Conservation (phyloP, 2,888 invertebrate species). For the Philereme vetulata region DNA sequence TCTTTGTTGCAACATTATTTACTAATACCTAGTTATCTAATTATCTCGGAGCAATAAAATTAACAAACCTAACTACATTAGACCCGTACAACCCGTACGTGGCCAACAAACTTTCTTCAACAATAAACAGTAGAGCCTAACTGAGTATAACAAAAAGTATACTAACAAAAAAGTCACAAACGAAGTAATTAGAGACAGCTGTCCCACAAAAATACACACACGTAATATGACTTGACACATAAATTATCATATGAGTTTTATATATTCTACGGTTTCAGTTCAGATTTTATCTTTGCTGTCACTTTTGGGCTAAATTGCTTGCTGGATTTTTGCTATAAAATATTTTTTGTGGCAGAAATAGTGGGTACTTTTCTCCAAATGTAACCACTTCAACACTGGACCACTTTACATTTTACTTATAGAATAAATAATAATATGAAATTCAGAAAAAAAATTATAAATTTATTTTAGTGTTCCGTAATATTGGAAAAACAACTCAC, state of each 20-base stretch:
- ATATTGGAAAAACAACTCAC: too few species aligned
- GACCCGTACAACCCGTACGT: neutral
- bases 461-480: too few species aligned
- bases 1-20: neutral
- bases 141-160: conserved; percentile 4
- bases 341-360: conserved; percentile 1
- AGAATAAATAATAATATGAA: too few species aligned
- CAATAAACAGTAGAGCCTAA: neutral
- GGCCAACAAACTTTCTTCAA: conserved; percentile 4
- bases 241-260: conserved; percentile 1
- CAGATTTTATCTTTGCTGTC: neutral
- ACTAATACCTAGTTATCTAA: neutral
- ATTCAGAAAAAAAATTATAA: too few species aligned
- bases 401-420: neutral
- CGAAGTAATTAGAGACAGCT: conserved; percentile 9
- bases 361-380: neutral
- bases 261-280: neutral
- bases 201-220: conserved; percentile 2
- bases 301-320: neutral
- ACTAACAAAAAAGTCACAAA: conserved; percentile 2
- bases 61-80: neutral
- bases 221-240: conserved; percentile 5
- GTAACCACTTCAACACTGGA: neutral
- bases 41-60: neutral
- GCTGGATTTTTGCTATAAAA: neutral